phyloP scores from a whole-genome alignment of 1,140 invertebrate genomes.

The Trialeurodes vaporariorum region DNA sequence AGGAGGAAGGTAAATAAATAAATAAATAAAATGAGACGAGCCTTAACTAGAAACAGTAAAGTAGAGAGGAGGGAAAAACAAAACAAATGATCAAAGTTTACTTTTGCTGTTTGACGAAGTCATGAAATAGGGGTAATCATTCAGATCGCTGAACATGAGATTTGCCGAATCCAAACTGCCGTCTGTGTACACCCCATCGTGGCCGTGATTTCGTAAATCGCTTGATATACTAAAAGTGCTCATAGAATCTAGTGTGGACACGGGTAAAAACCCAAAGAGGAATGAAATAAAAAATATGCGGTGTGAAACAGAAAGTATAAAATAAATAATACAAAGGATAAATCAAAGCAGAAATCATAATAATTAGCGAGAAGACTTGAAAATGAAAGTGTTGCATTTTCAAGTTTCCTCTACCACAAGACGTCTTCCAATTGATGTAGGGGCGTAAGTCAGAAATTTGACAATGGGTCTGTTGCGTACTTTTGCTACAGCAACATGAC shows the following conservation, averaged over 20 bases:
- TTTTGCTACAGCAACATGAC: too few species aligned
- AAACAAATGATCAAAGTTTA: too few species aligned
- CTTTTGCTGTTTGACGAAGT: not conserved
- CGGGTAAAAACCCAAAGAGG: constrained; percentile 14
- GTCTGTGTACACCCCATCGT: constrained; percentile 8
- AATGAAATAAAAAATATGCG: constrained; percentile 14
- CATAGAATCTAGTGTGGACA: constrained; percentile 22
- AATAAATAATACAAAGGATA: constrained; percentile 8
- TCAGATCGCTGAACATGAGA: constrained; percentile 3
- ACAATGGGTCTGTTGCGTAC: too few species aligned
- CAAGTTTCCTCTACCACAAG: too few species aligned
- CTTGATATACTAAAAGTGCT: constrained; percentile 24
- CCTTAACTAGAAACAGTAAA: too few species aligned
- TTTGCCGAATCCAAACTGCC: constrained; percentile 13
- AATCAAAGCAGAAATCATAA: constrained; percentile 12
- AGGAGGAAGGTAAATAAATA: too few species aligned
- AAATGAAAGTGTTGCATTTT: constrained; percentile 10
- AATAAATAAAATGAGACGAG: too few species aligned
- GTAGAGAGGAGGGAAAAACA: too few species aligned
- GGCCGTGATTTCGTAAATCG: constrained; percentile 13
- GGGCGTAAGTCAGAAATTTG: too few species aligned
- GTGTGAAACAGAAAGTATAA: constrained; percentile 16
- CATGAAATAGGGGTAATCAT: not conserved
- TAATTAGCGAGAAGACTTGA: constrained; percentile 6
- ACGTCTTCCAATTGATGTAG: constrained; percentile 8